These are phyloP conservation scores for Ptychodera flava DNA, from an alignment of 35 echinoderm and acorn worm genomes.

Conservation along the genomic window DNA sequence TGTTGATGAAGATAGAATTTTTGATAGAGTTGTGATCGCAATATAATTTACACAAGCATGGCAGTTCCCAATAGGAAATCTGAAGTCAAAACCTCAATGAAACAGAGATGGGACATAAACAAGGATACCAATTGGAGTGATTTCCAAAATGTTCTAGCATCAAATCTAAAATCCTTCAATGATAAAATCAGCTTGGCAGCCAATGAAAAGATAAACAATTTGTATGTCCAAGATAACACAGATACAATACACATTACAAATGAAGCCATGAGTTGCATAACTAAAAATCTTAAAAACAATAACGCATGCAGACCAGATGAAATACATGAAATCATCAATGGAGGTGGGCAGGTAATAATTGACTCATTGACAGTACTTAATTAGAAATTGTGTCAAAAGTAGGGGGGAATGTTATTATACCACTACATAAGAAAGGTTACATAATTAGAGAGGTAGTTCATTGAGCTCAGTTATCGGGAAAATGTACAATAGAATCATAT, in stretches of 20 bases:
- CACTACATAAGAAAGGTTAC: background rate
- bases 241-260: too few relatives aligned
- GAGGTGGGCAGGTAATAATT: background rate
- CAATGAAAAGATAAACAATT: background rate
- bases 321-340: background rate
- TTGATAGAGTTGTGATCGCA: constrained; percentile 4
- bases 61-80: background rate
- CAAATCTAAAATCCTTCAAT: too few relatives aligned
- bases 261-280: background rate
- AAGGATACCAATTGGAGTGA: background rate
- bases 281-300: background rate
- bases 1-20: background rate
- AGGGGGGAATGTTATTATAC: background rate
- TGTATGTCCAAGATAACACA: too few relatives aligned
- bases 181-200: too few relatives aligned
- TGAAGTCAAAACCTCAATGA: too few relatives aligned
- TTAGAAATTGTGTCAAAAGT: background rate
- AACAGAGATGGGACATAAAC: background rate
- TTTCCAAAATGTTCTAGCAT: background rate
- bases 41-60: background rate
- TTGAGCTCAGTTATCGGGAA: too few relatives aligned
- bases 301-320: background rate
- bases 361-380: background rate
- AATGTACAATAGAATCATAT: too few relatives aligned
- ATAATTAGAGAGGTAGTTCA: constrained; percentile 6